Base-by-base conservation (phyloP, 64 coral and sea anemone species). In the Dendrophyllia cribrosa region DNA sequence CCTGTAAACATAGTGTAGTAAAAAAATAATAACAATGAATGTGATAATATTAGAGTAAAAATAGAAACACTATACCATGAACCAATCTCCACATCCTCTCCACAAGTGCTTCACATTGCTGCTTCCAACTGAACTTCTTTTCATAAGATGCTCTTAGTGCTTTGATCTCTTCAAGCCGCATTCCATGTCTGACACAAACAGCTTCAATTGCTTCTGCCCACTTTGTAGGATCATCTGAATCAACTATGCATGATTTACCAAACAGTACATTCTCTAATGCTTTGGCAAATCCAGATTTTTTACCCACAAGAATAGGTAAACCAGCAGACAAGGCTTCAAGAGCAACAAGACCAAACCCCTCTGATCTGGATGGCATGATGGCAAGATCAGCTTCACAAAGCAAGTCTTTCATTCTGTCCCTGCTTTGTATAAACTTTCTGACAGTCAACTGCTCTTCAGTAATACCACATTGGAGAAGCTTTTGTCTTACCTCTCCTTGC, bases 281-380 rank as follows among this genome's bases (percentile, higher is more conserved):
- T 48, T 50, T 64, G 13, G 21, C 81, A 47, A 85, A 67, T 50
- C 81, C 81, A 4, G 59, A 85, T 11, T 14, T 59, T 7, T 17
- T 22, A n/a, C 61, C 25, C 1, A 83, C 79, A 46, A 83, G 79
- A 11, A 85, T 51, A 23, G 69, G 69, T 21, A 86, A 3, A 52
- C 83, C 83, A 52, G 83, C 83, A 49, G 83, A 86, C 17, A 86
- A 21, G 43, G 83, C 65, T 17, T 86, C 63, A 5, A 86, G 83
- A 2, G 26, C 64, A 4, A 68, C 67, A 44, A 86, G 21, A 7
- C 83, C 83, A 86, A 86, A 86, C 13, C 43, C 65, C 65, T 86
- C 83, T 26, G 83, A 49, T 70, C 43, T 66, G 4, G 83, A 70
- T 0, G 83, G 26, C 24, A 88, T 56, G 3, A 76, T 51, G 46